Percentiles rank a stretch among this genome's conserved stretches.
Evolutionary conservation across 2,797 vertebrate genomes (phyloP).

Genomic region (Crenuchus spilurus): DNA sequence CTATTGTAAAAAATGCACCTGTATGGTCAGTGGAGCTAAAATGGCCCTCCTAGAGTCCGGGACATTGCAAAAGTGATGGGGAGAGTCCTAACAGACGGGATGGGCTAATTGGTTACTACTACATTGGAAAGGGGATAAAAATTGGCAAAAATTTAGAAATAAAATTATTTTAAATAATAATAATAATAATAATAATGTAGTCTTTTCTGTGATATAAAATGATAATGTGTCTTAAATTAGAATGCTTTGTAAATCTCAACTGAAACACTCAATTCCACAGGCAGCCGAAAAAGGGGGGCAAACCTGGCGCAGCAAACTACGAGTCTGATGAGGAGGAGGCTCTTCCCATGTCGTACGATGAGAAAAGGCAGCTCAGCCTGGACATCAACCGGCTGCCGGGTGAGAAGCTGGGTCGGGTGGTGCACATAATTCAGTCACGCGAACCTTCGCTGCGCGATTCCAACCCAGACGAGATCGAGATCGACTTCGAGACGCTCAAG

Average conservation of each 20-base stretch:
- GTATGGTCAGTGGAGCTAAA: no score
- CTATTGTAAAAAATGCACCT: no score
- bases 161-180: no score
- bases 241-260: constrained; percentile 11
- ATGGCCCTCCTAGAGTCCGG: no score
- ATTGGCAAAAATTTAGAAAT: no score
- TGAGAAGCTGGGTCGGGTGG: constrained; percentile 94
- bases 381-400: constrained; percentile 96
- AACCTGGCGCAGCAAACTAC: constrained; percentile 79
- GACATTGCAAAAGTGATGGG: no score
- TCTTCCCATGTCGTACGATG: constrained; percentile 94
- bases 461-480: constrained; percentile 97
- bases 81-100: no score
- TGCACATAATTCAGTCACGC: constrained; percentile 96
- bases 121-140: no score
- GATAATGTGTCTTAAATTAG: neutral
- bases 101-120: no score
- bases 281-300: constrained; percentile 90
- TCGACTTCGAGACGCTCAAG: constrained; percentile 97
- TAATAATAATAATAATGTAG: no score
- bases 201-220: no score
- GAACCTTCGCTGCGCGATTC: constrained; percentile 96
- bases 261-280: constrained; percentile 64
- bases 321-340: constrained; percentile 92
- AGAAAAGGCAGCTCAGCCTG: constrained; percentile 94